Evolutionary conservation across 2,888 invertebrate genomes (phyloP).

Genomic region (Timema cristinae): DNA sequence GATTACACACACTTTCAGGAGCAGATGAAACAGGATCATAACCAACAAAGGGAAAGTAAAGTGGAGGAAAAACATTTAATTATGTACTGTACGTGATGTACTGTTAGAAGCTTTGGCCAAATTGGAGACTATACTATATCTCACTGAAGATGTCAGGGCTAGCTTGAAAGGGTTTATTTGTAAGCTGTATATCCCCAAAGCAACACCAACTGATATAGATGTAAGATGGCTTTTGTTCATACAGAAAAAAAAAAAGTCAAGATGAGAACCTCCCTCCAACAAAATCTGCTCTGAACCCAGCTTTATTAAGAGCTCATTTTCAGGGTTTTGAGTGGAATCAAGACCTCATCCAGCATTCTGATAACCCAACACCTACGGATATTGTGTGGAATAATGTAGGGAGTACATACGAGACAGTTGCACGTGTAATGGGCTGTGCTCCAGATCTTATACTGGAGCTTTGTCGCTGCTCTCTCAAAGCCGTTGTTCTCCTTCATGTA

Average conservation of each 20-base stretch:
- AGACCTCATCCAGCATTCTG: not conserved
- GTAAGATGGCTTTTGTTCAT: not conserved
- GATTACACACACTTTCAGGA: not conserved
- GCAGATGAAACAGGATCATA: not conserved
- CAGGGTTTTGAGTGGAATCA: not conserved
- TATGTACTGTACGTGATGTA: not conserved
- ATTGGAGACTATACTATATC: not conserved
- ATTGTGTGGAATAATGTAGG: not conserved
- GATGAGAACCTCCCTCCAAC: not conserved
- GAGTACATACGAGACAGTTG: not conserved
- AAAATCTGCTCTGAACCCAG: not conserved
- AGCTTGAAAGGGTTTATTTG: not conserved
- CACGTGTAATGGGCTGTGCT: not conserved
- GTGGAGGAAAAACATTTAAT: not conserved
- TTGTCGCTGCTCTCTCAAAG: not conserved
- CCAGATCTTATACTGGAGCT: not conserved
- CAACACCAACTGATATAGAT: not conserved
- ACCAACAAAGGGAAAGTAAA: not conserved
- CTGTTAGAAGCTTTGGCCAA: not conserved
- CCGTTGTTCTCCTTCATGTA: not conserved
- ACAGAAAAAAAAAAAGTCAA: not conserved
- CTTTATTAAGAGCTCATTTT: not conserved
- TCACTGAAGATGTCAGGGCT: not conserved
- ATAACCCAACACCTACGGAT: not conserved
- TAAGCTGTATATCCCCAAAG: not conserved